phyloP scores from a whole-genome alignment of 2,888 invertebrate genomes.

The Cephus nigrinus region DNA sequence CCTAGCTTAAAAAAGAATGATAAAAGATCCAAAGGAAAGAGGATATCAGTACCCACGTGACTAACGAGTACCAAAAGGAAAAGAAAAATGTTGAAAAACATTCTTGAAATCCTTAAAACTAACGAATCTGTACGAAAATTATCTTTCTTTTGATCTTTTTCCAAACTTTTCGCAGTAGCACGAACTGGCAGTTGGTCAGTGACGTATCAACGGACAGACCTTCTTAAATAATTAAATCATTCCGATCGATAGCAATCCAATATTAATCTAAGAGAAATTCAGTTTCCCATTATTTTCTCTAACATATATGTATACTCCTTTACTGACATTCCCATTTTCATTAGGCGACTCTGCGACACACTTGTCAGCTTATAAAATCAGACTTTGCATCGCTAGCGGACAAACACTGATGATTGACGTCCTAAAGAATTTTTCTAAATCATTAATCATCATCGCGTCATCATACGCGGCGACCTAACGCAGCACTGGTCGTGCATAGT shows the following conservation, averaged over 20 bases:
- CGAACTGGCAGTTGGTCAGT: not conserved
- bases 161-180: not conserved
- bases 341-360: slow-evolving; percentile 6
- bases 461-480: not conserved
- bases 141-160: not conserved
- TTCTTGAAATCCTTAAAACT: not conserved
- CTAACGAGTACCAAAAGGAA: no score
- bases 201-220: not conserved
- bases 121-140: not conserved
- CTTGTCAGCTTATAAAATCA: slow-evolving; percentile 45
- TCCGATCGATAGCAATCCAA: slow-evolving; percentile 6
- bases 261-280: slow-evolving; percentile 33
- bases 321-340: slow-evolving; percentile 15
- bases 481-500: not conserved
- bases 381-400: slow-evolving; percentile 31
- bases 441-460: not conserved
- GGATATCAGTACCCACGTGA: no score
- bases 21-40: no score
- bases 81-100: no score
- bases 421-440: slow-evolving; percentile 18
- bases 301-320: slow-evolving; percentile 24
- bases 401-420: slow-evolving; percentile 21
- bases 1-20: no score
- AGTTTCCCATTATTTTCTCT: slow-evolving; percentile 28
- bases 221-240: not conserved